Base-by-base conservation (phyloP, 2,113 vertebrate species). In the Stigmatopora nigra region DNA sequence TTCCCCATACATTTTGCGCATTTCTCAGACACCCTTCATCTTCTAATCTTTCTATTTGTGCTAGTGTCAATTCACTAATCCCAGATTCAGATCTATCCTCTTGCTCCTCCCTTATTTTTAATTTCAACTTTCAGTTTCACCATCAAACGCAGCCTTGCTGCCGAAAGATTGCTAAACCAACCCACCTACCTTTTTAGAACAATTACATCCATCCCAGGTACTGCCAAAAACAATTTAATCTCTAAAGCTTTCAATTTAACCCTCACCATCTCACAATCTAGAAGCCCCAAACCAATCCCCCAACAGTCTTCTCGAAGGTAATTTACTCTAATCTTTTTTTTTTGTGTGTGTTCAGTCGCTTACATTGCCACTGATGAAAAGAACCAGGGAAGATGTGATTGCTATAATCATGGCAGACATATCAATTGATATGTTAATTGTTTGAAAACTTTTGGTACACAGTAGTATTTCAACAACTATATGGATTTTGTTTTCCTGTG, bases 121-220 rank as follows among this genome's bases (percentile, higher is more conserved):
- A 71, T 81, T 63, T 85, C 80, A 25, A 82, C 80, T 0, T 77
- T 80, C 60, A 11, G 19, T 85, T 48, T 81, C 71, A 13, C 73
- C 81, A 66, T 69, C 62, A 25, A 73, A 65, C 65, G 81, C 81
- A 22, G n/a, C 59, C 20, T 67, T 76, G 25, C 51, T 82, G 56
- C 78, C 80, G 7, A 69, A 64, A 65, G 61, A 82, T 63, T 36
- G 56, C 68, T 65, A 63, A 55, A 69, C 53, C 61, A 49, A 48
- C 46, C 47, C 64, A 56, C 67, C 69, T 57, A 53, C 52, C 49
- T 63, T 73, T 44, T 48, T 53, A 76, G 45, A 69, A 61, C 66
- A 61, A 67, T 9, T 9, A 16, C 72, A 65, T 45, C 77, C 62
- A 67, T 71, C 73, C 52, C 15, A 22, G 47, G 72, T 76, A 66